phyloP scores from a whole-genome alignment of 1,140 invertebrate genomes.

The Ips typographus region DNA sequence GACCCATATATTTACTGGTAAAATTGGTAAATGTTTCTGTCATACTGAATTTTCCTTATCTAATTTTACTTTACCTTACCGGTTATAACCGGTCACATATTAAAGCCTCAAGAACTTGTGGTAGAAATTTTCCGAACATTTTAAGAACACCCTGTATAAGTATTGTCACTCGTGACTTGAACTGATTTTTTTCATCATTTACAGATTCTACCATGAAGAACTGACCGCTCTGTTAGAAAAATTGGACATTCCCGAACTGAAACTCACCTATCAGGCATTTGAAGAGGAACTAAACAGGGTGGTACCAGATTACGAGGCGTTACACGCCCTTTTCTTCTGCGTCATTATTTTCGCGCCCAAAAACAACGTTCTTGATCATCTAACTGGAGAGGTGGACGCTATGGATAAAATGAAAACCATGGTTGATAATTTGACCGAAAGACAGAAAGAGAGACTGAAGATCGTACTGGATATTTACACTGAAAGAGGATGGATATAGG shows the following conservation, averaged over 20 bases:
- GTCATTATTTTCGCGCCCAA: slow-evolving; percentile 15
- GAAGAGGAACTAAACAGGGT: slow-evolving; percentile 1
- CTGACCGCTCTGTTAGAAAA: not conserved
- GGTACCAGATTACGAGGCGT: not conserved
- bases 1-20: too few relatives aligned
- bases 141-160: too few relatives aligned
- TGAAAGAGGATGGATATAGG: slow-evolving; percentile 14
- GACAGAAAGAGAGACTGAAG: slow-evolving; percentile 13
- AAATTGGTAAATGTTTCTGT: too few relatives aligned
- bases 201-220: slow-evolving; percentile 9
- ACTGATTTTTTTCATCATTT: not conserved
- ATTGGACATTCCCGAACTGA: slow-evolving; percentile 3
- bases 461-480: not conserved
- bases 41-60: too few relatives aligned
- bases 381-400: not conserved
- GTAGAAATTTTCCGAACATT: too few relatives aligned
- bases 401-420: not conserved
- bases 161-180: too few relatives aligned
- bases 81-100: too few relatives aligned
- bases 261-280: not conserved
- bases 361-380: not conserved
- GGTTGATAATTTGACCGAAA: not conserved
- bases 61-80: too few relatives aligned
- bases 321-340: slow-evolving; percentile 1
- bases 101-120: too few relatives aligned